Conservation (phyloP, 2,113 vertebrate genomes). For the Silurus meridionalis region DNA sequence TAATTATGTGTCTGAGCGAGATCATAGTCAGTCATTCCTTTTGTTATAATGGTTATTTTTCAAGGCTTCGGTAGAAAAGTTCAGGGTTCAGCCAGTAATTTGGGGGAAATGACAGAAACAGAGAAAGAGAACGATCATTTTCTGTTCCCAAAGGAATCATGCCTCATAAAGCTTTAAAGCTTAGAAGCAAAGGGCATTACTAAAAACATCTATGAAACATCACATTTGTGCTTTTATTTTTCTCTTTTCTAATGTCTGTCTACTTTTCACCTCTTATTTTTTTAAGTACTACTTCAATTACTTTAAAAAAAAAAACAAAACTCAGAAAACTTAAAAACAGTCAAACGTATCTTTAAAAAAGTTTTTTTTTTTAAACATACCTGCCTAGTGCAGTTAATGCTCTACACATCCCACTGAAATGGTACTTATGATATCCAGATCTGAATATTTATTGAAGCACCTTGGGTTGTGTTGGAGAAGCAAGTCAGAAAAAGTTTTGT, state of each 20-base stretch:
- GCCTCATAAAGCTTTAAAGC: slow-evolving; percentile 3
- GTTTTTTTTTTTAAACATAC: neutral
- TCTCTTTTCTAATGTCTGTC: neutral
- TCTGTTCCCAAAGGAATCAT: neutral
- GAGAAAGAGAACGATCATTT: neutral
- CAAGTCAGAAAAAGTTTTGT: too few species aligned
- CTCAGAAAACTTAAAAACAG: too few species aligned
- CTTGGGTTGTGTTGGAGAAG: too few species aligned
- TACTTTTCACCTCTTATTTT: neutral
- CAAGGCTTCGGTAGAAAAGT: neutral
- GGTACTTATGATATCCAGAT: neutral
- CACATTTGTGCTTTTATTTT: neutral
- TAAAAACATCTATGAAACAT: neutral
- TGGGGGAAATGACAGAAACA: neutral
- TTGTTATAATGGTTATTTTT: slow-evolving; percentile 7
- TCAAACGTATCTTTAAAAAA: neutral
- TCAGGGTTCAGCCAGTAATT: slow-evolving; percentile 2
- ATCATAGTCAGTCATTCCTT: neutral
- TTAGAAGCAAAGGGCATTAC: neutral
- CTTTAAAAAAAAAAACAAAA: neutral
- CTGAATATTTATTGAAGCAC: too few species aligned
- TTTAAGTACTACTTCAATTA: neutral
- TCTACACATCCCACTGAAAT: neutral
- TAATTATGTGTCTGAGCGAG: slow-evolving; percentile 1
- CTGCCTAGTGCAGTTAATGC: neutral